phyloP scores from a whole-genome alignment of 1,140 invertebrate genomes.

The Marisa cornuarietis region DNA sequence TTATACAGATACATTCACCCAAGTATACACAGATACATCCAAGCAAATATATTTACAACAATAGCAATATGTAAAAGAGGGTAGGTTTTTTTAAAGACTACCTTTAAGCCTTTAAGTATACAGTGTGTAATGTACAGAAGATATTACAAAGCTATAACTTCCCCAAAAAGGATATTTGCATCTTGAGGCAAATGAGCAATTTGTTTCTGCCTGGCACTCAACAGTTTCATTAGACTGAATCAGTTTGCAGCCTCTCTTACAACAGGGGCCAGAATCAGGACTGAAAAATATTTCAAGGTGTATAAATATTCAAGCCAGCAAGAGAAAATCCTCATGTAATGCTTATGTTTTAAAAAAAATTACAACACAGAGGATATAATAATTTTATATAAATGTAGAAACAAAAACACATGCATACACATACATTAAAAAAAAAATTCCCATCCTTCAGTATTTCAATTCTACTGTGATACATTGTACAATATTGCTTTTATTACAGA shows the following conservation, averaged over 20 bases:
- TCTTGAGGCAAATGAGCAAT: background rate
- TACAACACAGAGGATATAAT: background rate
- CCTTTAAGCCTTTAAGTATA: too few species aligned
- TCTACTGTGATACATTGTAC: too few species aligned
- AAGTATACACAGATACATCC: background rate
- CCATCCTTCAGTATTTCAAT: background rate
- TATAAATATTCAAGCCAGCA: background rate
- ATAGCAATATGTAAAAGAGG: too few species aligned
- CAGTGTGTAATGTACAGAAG: background rate
- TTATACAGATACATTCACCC: background rate
- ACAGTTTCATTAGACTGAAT: background rate
- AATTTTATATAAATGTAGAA: background rate
- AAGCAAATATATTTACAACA: background rate
- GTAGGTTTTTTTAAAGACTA: too few species aligned
- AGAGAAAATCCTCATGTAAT: background rate
- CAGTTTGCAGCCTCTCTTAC: background rate
- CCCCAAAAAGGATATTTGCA: constrained; percentile 20
- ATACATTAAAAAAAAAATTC: background rate
- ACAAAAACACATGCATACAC: background rate
- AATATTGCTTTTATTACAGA: too few species aligned
- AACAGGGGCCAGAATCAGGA: constrained; percentile 16
- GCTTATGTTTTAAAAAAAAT: background rate
- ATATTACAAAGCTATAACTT: background rate
- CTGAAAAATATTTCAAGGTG: constrained; percentile 6
- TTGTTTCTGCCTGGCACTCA: background rate